Evolutionary conservation across 2,888 invertebrate species (phyloP), one percentile per base, ranked within the genome.

Genomic region (Ectemnius lituratus): DNA sequence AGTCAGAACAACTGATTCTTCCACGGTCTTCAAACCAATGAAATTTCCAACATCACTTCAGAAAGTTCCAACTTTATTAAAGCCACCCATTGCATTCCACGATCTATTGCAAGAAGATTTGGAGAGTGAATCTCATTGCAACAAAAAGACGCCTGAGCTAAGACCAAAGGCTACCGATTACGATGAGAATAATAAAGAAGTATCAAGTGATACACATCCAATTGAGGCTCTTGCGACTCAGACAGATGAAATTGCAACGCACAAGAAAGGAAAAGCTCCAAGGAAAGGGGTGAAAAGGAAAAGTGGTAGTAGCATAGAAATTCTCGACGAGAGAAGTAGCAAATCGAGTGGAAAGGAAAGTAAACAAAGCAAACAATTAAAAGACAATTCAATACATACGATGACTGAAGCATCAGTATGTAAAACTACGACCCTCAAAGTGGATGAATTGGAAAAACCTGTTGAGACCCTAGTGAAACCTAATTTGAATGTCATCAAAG

Each of bases 21-120:
- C 67, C 67, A 72, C 79, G 13, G 56, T 67, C 0, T 88, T 89
- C 37, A 88, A 88, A 59, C 87, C 88, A 0, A 87, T 89, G 8
- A 88, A 85, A 71, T 64, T 88, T n/a, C 73, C 79, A 45, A 76
- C 85, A 2, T 57, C 82, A 0, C n/a, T 73, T 3, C 87, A 84
- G 56, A 88, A 86, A 60, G 47, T 81, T 14, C 63, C 76, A 56
- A 56, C 82, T 2, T 76, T 80, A n/a, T 52, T 80, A 18, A 45
- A 70, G 11, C 64, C 81, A 18, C 71, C 85, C 0, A 77, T 72
- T 11, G 78, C 78, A 27, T 88, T 83, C 37, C 82, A 87, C 14
- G 73, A 81, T 61, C 60, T 65, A 14, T 75, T 28, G 0, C 63
- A 61, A 13, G 75, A 81, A 28, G 73, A 74, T 23, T 11, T 59